Percentiles rank a stretch among this genome's conserved stretches.
phyloP scores from a whole-genome alignment of 2,113 vertebrate species.

The Theropithecus gelada region DNA sequence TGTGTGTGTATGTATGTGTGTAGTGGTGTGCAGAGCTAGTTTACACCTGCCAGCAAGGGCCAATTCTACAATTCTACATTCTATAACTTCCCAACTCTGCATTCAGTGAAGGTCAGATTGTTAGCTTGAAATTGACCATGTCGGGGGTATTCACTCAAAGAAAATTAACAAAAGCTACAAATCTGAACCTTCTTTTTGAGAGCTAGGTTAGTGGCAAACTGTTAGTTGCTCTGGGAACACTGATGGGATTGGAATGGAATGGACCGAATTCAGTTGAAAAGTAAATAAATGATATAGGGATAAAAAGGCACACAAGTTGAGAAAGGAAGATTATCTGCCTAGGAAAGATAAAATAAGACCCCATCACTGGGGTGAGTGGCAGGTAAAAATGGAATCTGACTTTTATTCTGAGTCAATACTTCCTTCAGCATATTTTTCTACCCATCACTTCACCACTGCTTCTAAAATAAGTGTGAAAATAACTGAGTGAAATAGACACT shows the following conservation, averaged over 20 bases:
- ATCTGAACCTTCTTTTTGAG: neutral
- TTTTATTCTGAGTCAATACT: neutral
- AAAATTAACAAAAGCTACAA: neutral
- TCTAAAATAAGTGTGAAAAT: constrained; percentile 30
- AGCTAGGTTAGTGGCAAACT: neutral
- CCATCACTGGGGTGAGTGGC: neutral
- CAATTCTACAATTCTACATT: neutral
- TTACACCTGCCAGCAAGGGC: neutral
- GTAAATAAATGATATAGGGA: neutral
- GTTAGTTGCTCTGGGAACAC: neutral
- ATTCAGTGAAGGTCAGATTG: neutral
- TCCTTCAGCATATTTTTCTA: neutral
- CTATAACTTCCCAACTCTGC: neutral
- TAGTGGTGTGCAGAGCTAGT: neutral
- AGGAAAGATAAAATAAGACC: neutral
- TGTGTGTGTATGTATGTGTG: neutral
- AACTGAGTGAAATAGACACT: neutral
- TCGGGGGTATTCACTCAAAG: neutral
- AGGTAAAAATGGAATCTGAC: neutral
- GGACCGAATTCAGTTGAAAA: neutral
- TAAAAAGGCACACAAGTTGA: neutral
- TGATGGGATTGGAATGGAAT: neutral
- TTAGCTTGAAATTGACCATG: neutral
- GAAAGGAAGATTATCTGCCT: neutral
- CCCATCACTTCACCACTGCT: neutral